Percentiles rank a stretch among this genome's conserved stretches.
Conservation (phyloP, 2,888 invertebrate genomes). For the Lasioglossum calceatum region DNA sequence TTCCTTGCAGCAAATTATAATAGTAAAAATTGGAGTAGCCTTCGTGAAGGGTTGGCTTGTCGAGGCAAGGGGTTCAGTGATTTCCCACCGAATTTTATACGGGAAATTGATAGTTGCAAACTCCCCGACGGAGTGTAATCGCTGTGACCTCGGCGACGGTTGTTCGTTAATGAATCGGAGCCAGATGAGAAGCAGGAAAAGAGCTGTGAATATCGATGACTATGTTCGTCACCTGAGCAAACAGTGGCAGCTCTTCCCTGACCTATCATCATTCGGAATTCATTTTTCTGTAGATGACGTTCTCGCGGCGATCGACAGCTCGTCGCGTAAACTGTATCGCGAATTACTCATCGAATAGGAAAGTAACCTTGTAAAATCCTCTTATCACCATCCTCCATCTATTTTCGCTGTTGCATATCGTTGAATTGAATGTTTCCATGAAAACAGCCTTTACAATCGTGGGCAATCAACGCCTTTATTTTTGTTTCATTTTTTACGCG, state of each 20-base stretch:
- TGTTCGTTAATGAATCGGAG: constrained; percentile 43
- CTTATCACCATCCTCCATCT: constrained; percentile 74
- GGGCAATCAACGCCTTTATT: not conserved
- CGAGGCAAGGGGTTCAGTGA: not conserved
- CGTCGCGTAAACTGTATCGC: constrained; percentile 69
- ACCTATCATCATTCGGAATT: constrained; percentile 67
- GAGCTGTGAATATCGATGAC: constrained; percentile 54
- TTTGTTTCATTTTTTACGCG: not conserved
- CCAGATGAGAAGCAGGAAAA: constrained; percentile 46
- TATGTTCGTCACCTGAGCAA: constrained; percentile 66
- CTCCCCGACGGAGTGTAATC: not conserved
- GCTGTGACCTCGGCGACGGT: not conserved
- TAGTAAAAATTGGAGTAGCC: not conserved
- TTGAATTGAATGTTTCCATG: not conserved
- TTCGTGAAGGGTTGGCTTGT: not conserved
- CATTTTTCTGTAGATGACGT: constrained; percentile 12
- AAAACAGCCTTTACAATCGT: not conserved
- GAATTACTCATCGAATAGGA: constrained; percentile 55
- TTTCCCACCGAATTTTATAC: not conserved
- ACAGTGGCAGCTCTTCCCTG: constrained; percentile 55
- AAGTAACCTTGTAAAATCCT: constrained; percentile 65
- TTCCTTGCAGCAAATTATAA: not conserved
- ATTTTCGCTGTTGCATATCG: constrained; percentile 59
- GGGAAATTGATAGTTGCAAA: not conserved
- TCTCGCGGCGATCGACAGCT: not conserved